Evolutionary conservation across 2,888 invertebrate species (phyloP), one percentile per base, ranked within the genome.

Genomic region (Apeira syringaria): DNA sequence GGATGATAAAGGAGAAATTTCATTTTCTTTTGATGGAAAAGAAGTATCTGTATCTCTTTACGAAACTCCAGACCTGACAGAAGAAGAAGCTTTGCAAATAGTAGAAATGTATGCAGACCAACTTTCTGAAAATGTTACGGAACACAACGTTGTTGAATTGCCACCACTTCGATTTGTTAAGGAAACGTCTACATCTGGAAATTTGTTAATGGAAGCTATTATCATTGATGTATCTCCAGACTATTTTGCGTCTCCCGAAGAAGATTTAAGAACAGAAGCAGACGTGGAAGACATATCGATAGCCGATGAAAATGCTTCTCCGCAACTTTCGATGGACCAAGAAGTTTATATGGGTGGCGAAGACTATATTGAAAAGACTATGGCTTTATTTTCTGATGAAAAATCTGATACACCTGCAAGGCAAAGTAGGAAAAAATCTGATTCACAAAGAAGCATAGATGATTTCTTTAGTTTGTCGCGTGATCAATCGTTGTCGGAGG

Each of bases 31-130:
- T 57, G 97, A 97, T 64, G 97, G 97, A 1, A 96, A 96, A 82
- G 97, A 97, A 84, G 96, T 97, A 0, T 97, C 97, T 0, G 96
- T 97, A 0, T 97, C 97, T 2, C 81, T 97, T 1, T 97, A 97
- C 66, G 97, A 97, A 86, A 97, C 97, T 0, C 97, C 97, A 0
- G 97, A 97, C 81, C 88, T 97, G 33, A 97, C 97, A 0, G 97
- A 97, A 79, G 96, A 97, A 76, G 97, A 97, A 85, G 97, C 97
- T 0, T 88, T 97, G 18, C 95, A 97, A 83, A 96, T 97, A 61
- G 95, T 97, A 0, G 97, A 97, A 91, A 97, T 97, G 96, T 97
- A 97, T 68, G 97, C 97, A 0, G 97, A 97, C 72, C 97, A 97
- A 78, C 90, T 97, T 42, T 97, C 97, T 0, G 97, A 97, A 82